Conservation (phyloP, 2,797 vertebrate species). For the Pangasius sanitwongsei region DNA sequence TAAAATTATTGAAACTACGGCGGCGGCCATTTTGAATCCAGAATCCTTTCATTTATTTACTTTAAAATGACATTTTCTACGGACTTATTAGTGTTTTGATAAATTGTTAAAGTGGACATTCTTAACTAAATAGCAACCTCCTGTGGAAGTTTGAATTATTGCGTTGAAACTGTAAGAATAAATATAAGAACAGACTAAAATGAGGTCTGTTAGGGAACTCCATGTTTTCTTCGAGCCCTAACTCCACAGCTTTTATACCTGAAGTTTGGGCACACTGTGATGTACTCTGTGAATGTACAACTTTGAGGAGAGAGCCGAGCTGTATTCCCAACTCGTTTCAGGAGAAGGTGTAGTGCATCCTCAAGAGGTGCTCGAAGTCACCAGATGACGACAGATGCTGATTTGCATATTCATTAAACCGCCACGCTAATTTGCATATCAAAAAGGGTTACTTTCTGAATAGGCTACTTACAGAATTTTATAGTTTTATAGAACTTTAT, state of each 20-base stretch:
- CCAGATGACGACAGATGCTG: background rate
- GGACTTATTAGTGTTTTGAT: background rate
- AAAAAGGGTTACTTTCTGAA: background rate
- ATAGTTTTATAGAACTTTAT: background rate
- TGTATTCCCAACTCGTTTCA: background rate
- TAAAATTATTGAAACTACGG: background rate
- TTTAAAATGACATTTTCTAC: background rate
- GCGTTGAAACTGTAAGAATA: background rate
- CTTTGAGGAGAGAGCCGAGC: background rate
- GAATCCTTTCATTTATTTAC: background rate
- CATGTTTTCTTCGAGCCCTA: background rate
- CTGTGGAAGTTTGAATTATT: background rate
- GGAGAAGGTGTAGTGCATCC: background rate
- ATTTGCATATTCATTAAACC: background rate
- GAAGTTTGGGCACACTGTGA: background rate
- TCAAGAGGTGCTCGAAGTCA: background rate
- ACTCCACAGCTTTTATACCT: background rate
- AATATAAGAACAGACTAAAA: background rate
- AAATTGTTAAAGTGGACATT: background rate
- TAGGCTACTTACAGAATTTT: background rate
- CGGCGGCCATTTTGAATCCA: conserved; percentile 2
- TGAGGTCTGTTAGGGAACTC: background rate
- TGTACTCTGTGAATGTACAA: background rate
- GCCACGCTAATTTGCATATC: background rate
- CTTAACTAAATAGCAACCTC: background rate